These are phyloP conservation scores for Chymomyza caudatula DNA, from an alignment of 2,888 invertebrate species.

Conservation along the genomic window DNA sequence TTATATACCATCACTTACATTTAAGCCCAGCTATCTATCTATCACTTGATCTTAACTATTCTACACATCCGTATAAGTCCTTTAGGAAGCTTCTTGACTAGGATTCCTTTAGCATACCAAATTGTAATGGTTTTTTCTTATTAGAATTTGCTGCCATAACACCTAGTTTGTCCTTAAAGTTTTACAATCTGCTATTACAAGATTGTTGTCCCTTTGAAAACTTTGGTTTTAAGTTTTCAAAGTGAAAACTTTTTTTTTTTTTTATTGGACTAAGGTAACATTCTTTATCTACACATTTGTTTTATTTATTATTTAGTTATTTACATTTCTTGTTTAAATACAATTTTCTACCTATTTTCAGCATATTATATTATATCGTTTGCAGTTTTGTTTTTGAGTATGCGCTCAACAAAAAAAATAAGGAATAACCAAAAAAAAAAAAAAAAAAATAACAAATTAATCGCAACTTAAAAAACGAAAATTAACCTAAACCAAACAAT, in stretches of 20 bases:
- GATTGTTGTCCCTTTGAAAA: slow-evolving; percentile 4
- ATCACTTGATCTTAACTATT: neutral
- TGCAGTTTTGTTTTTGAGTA: slow-evolving; percentile 60
- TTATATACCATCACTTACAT: neutral
- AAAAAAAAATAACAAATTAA: slow-evolving; percentile 19
- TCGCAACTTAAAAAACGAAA: slow-evolving; percentile 23
- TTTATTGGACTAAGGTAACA: slow-evolving; percentile 31
- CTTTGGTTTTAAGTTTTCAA: slow-evolving; percentile 23
- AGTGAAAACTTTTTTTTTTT: slow-evolving; percentile 16
- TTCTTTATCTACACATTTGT: slow-evolving; percentile 71
- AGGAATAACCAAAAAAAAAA: slow-evolving; percentile 27
- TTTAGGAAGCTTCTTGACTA: slow-evolving; percentile 22
- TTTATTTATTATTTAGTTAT: slow-evolving; percentile 75
- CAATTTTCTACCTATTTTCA: slow-evolving; percentile 70
- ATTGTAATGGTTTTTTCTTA: neutral
- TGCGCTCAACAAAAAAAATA: slow-evolving; percentile 13
- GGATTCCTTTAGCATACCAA: neutral
- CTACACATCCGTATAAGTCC: neutral
- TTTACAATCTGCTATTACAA: slow-evolving; percentile 18
- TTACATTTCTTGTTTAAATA: slow-evolving; percentile 59
- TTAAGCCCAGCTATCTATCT: slow-evolving; percentile 5
- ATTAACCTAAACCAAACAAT: slow-evolving; percentile 36
- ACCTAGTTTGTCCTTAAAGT: neutral
- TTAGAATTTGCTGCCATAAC: neutral
- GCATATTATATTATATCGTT: slow-evolving; percentile 65